A percentile compares a stretch with the other conserved stretches of the same genome.
Evolutionary conservation across 1,140 invertebrate genomes (phyloP).

Genomic region (Polyergus mexicanus): DNA sequence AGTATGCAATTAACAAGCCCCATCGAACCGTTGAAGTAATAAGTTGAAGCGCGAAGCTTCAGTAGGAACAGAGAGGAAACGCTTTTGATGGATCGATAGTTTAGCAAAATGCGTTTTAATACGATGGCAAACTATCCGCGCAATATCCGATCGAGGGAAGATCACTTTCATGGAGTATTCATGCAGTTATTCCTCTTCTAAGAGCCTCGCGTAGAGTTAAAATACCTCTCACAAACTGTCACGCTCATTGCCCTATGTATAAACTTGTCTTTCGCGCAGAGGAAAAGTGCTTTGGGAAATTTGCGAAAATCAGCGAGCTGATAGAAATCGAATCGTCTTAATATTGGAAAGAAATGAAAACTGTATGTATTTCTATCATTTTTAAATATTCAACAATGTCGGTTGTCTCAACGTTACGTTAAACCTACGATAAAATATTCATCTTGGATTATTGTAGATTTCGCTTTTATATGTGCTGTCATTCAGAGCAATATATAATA

Average conservation of each 20-base stretch:
- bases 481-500: not conserved
- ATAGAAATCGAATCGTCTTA: slow-evolving; percentile 3
- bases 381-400: not conserved
- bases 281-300: slow-evolving; percentile 24
- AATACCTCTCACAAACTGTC: slow-evolving; percentile 8
- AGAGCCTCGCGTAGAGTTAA: not conserved
- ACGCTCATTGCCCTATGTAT: not conserved
- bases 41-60: slow-evolving; percentile 34
- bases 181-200: slow-evolving; percentile 41
- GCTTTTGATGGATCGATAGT: slow-evolving; percentile 49
- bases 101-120: slow-evolving; percentile 58
- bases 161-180: slow-evolving; percentile 55
- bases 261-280: not conserved
- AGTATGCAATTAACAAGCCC: slow-evolving; percentile 59
- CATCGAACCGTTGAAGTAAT: slow-evolving; percentile 52
- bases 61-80: slow-evolving; percentile 9
- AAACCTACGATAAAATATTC: not conserved
- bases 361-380: not conserved
- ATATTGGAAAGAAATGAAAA: slow-evolving; percentile 11
- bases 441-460: not conserved
- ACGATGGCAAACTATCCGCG: slow-evolving; percentile 53
- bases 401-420: not conserved
- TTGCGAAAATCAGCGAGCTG: slow-evolving; percentile 1
- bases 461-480: not conserved
- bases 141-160: slow-evolving; percentile 48